Percentiles rank a stretch among this genome's conserved stretches.
These are phyloP conservation scores for Candidula unifasciata DNA, from an alignment of 2,888 invertebrate genomes.

Conservation along the genomic window DNA sequence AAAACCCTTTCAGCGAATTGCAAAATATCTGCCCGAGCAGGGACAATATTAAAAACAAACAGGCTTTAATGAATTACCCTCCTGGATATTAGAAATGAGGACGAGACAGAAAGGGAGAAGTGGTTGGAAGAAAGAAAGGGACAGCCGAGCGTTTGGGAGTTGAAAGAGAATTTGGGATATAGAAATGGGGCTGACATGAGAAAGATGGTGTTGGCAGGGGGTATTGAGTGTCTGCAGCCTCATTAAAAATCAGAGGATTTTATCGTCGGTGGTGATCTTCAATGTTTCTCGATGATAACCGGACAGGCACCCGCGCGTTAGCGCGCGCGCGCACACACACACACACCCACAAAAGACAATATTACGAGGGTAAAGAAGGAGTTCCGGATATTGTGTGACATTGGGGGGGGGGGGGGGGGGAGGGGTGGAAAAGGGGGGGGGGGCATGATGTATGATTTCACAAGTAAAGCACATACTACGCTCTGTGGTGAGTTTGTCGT, in stretches of 20 bases:
- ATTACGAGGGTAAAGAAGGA: no score
- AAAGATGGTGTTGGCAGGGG: background rate
- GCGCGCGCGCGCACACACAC: no score
- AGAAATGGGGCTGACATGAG: background rate
- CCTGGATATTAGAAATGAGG: conserved; percentile 8
- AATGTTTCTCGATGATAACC: background rate
- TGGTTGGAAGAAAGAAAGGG: background rate
- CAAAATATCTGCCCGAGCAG: conserved; percentile 18
- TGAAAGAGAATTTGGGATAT: background rate
- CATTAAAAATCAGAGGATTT: background rate
- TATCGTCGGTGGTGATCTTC: background rate
- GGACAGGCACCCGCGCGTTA: no score
- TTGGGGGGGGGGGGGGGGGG: no score
- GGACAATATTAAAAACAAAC: conserved; percentile 45
- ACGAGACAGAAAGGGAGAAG: background rate
- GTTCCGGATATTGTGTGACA: no score
- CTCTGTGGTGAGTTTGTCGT: no score
- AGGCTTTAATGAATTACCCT: conserved; percentile 42
- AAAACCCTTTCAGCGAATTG: conserved; percentile 46
- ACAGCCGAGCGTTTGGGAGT: background rate
- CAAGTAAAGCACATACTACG: no score
- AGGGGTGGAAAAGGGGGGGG: no score
- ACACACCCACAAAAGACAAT: no score
- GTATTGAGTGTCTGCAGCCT: background rate
- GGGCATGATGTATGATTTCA: no score